Evolutionary conservation across 2,888 invertebrate genomes (phyloP), one percentile per base, ranked within the genome.

Genomic region (Abrostola triplasia): DNA sequence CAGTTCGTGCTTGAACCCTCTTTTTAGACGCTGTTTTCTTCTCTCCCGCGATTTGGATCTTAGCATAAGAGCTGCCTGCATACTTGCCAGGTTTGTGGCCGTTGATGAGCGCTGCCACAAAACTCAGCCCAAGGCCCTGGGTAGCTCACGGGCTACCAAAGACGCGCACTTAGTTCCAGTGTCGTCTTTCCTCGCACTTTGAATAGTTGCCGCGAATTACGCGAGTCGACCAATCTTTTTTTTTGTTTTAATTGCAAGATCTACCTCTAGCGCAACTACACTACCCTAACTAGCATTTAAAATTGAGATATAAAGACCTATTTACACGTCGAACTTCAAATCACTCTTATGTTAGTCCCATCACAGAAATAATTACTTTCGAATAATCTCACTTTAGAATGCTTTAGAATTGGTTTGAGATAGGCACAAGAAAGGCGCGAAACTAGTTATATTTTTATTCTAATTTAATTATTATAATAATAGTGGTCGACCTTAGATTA

Each of bases 41-140:
- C 96, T 96, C 95, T 97, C 97, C 95, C 97, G 96, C 96, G 97
- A 97, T 96, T 98, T 97, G 95, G 97, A 96, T 96, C 98, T 97
- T 95, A 98, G 96, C 96, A 98, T 97, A 95, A 98, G 96, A 95
- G 98, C 98, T 96, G 98, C 98, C 96, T 98, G 98, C 98, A 98
- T 98, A 91, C 96, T 96, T 95, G 96, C 96, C 95, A 94, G 94
- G 89, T 92, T 94, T 93, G 91, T 88, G 88, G 91, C 92, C 88
- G 85, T 87, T 54, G 70, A 77, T 79, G 73, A 87, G 82, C 88
- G 69, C 81, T 82, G 82, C 82, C 80, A 80, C 76, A 83, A 85
- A 86, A 86, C 81, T 87, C 80, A 88, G 85, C 84, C 81, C 73
- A 65, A 65, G 77, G 86, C 85, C 79, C 56, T 53, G 55, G 73